These are phyloP conservation scores for Rhamnusium bicolor DNA, from an alignment of 2,888 invertebrate species.

Conservation along the genomic window DNA sequence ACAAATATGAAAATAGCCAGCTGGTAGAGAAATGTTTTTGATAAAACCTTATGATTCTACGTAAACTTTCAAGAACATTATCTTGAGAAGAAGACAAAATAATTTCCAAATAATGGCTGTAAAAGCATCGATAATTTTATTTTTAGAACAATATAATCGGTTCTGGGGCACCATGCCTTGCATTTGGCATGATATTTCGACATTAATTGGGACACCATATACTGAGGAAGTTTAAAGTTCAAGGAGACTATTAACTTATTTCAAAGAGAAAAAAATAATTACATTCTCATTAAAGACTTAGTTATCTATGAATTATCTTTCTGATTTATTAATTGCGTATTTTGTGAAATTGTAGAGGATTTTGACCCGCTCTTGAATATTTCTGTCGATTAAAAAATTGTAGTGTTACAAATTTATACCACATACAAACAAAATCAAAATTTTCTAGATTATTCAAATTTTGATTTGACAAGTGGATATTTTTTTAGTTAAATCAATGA, in stretches of 20 bases:
- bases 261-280: neutral
- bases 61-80: too few relatives aligned
- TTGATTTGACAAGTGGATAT: too few relatives aligned
- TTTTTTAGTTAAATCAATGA: too few relatives aligned
- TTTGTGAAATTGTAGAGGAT: neutral
- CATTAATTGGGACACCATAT: neutral
- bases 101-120: too few relatives aligned
- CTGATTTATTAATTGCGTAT: constrained; percentile 2
- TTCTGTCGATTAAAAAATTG: neutral
- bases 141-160: too few relatives aligned
- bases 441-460: too few relatives aligned
- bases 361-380: constrained; percentile 12
- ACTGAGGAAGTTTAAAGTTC: constrained; percentile 3
- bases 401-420: neutral
- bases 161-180: neutral
- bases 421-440: too few relatives aligned
- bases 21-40: too few relatives aligned
- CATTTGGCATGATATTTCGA: neutral
- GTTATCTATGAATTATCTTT: constrained; percentile 4
- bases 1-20: too few relatives aligned
- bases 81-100: too few relatives aligned
- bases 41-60: too few relatives aligned
- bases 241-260: neutral
- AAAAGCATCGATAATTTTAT: too few relatives aligned
- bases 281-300: neutral